Percentiles rank a stretch among this genome's conserved stretches.
Conservation (phyloP, 2,113 vertebrate genomes). For the Natator depressus region DNA sequence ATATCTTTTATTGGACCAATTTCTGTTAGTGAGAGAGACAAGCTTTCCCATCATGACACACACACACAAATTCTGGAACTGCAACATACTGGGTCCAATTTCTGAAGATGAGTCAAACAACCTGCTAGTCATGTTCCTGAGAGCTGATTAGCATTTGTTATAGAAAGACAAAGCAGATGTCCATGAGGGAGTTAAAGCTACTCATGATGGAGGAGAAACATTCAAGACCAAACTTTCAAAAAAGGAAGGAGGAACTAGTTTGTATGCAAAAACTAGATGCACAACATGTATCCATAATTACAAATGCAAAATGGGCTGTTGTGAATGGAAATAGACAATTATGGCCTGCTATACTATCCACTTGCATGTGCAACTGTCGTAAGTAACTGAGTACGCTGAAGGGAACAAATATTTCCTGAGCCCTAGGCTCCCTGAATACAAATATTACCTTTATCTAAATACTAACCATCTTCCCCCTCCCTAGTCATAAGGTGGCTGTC, state of each 20-base stretch:
- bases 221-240: background rate
- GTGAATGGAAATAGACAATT: background rate
- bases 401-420: background rate
- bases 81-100: rapidly evolving
- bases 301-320: background rate
- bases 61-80: background rate
- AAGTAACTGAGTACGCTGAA: background rate
- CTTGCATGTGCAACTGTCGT: rapidly evolving
- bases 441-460: background rate
- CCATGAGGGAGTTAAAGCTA: background rate
- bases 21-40: background rate
- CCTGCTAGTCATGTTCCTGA: background rate
- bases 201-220: background rate
- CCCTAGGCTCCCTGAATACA: background rate
- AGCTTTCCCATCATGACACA: background rate
- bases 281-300: background rate
- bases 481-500: background rate
- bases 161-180: background rate
- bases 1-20: background rate
- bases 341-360: rapidly evolving
- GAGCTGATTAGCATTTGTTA: background rate
- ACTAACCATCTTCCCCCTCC: background rate
- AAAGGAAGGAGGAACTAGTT: background rate
- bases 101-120: background rate
- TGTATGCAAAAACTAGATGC: background rate